Evolutionary conservation across 2,113 vertebrate genomes (phyloP), one percentile per base, ranked within the genome.

Genomic region (Caloenas nicobarica): DNA sequence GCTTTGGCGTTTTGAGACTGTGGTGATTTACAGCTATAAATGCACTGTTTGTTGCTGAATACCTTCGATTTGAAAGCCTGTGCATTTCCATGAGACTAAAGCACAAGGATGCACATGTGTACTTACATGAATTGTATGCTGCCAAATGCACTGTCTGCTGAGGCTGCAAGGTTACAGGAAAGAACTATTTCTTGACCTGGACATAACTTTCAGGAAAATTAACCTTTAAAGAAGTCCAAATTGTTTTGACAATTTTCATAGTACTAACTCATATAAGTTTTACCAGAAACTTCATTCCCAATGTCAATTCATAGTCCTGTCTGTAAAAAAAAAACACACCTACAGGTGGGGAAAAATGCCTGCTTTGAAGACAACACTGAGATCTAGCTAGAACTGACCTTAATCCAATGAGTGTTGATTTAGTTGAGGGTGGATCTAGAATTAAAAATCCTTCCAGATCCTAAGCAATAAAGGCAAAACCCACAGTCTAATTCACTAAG

Each of bases 201-300:
- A 21, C 28, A 33, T 34, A 64, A 74, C 42, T 36, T 62, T 14
- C 18, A 80, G 50, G 36, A 74, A 80, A 80, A 79, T 11, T 72
- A 72, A 81, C 53, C 11, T 86, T 68, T 57, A 68, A 92, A 57
- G 56, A 89, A 86, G 74, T 42, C 17, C 50, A 46, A 51, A 81
- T 44, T 44, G 48, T 33, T 85, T 92, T 71, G 72, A 29, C 44
- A 78, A n/a, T 74, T 74, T 70, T 42, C 40, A 23, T 53, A 54
- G 22, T 48, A 60, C 12, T 48, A 50, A n/a, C 42, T 48, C n/a
- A 7, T 40, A 16, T 10, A 65, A 58, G 12, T 87, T 83, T 11
- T 65, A 50, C 16, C 19, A 17, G 31, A 51, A 71, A 61, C 57
- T 36, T 26, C n/a, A 65, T 74, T 80, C 38, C 46, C n/a, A 58